These are phyloP conservation scores for Penaeus monodon DNA, from an alignment of 2,888 invertebrate genomes.

Conservation along the genomic window DNA sequence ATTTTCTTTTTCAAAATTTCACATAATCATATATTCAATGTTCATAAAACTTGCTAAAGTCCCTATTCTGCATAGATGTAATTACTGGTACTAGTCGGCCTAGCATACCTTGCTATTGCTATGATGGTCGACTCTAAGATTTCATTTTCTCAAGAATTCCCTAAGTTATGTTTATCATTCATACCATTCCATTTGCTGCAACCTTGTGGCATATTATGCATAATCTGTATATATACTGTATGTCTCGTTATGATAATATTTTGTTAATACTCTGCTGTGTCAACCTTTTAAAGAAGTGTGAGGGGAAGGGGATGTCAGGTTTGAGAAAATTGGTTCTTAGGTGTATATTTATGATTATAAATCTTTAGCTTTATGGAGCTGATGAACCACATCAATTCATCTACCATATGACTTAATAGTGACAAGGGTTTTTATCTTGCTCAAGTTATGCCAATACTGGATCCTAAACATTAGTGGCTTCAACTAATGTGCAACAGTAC, in stretches of 20 bases:
- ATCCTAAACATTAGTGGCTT: not conserved
- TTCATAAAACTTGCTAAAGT: constrained; percentile 8
- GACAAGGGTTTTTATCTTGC: constrained; percentile 24
- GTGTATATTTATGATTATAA: constrained; percentile 14
- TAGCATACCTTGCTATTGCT: not conserved
- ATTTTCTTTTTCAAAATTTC: not conserved
- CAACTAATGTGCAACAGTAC: too few relatives aligned
- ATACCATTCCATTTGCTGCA: constrained; percentile 43
- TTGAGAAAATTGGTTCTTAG: not conserved
- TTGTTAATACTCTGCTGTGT: constrained; percentile 33
- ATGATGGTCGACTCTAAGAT: constrained; percentile 41
- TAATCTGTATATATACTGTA: constrained; percentile 42
- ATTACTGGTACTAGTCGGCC: constrained; percentile 20
- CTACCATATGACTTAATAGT: constrained; percentile 17
- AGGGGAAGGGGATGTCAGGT: constrained; percentile 20
- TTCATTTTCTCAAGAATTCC: constrained; percentile 42
- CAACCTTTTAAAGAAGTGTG: not conserved
- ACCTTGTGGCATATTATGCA: constrained; percentile 24
- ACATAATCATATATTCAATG: too few relatives aligned
- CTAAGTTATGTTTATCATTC: constrained; percentile 39
- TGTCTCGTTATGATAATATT: constrained; percentile 32
- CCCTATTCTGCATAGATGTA: constrained; percentile 9
- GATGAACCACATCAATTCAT: constrained; percentile 3
- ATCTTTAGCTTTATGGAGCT: not conserved
- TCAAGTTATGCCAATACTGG: constrained; percentile 19